Percentiles rank a stretch among this genome's conserved stretches.
phyloP scores from a whole-genome alignment of 2,113 vertebrate genomes.

The Eleginops maclovinus region DNA sequence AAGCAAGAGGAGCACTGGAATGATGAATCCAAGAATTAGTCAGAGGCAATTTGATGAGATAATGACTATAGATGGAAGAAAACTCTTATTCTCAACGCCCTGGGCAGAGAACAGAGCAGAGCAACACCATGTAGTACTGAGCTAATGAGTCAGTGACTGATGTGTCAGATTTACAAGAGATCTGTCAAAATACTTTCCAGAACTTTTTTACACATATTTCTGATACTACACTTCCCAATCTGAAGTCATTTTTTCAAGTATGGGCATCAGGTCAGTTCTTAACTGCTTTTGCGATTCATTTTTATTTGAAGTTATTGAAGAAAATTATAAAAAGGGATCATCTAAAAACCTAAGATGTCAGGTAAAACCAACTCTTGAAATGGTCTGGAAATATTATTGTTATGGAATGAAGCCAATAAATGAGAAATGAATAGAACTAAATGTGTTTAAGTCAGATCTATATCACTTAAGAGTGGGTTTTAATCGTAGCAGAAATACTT shows the following conservation, averaged over 20 bases:
- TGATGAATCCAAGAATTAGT: conserved; percentile 4
- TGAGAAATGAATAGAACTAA: neutral
- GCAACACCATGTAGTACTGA: neutral
- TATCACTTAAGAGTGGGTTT: neutral
- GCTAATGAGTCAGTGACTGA: neutral
- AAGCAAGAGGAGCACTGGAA: neutral
- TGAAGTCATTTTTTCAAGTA: neutral
- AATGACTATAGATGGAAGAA: conserved; percentile 20
- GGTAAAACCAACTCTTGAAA: neutral
- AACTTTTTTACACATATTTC: neutral
- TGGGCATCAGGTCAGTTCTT: neutral
- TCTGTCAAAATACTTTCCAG: neutral
- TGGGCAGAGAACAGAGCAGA: neutral
- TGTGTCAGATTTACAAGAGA: neutral
- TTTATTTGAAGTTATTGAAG: no score
- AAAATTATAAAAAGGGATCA: no score
- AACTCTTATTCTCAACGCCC: conserved; percentile 5
- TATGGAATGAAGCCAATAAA: neutral
- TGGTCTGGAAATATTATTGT: neutral
- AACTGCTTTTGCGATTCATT: neutral
- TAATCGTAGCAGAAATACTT: neutral
- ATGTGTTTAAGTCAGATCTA: neutral
- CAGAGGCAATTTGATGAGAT: conserved; percentile 31
- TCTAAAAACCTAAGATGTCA: neutral
- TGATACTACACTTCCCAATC: neutral